Conservation (phyloP, 2,797 vertebrate genomes). For the Sandelia bainsii region DNA sequence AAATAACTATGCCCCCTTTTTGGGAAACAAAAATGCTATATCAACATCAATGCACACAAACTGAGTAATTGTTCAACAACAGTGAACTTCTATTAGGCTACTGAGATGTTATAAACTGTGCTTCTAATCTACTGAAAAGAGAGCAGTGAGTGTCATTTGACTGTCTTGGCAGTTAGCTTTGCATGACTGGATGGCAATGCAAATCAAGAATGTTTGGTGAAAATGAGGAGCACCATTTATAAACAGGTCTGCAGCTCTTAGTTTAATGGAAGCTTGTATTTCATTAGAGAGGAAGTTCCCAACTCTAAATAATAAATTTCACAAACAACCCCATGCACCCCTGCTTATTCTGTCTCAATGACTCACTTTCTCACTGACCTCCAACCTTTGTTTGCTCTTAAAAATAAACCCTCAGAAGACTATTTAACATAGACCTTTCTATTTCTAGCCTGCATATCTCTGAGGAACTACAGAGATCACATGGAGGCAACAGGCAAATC, state of each 20-base stretch:
- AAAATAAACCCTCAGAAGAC: slow-evolving; percentile 74
- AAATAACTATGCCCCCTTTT: slow-evolving; percentile 15
- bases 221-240: neutral
- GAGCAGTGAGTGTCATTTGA: neutral
- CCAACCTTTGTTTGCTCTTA: slow-evolving; percentile 79
- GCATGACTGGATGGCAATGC: neutral
- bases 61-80: neutral
- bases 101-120: neutral
- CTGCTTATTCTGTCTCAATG: slow-evolving; percentile 50
- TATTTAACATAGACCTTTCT: slow-evolving; percentile 62
- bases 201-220: slow-evolving; percentile 2
- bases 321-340: neutral
- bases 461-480: slow-evolving; percentile 28
- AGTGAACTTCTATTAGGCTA: neutral
- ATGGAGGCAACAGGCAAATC: slow-evolving; percentile 11
- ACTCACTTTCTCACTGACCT: slow-evolving; percentile 72
- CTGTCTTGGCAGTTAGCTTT: neutral
- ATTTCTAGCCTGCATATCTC: slow-evolving; percentile 69
- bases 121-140: neutral
- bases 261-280: neutral
- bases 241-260: neutral
- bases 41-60: neutral
- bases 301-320: neutral
- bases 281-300: neutral
- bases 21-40: neutral